Percentiles rank a stretch among this genome's conserved stretches.
Evolutionary conservation across 2,888 invertebrate genomes (phyloP).

Genomic region (Pogonocherus hispidulus): DNA sequence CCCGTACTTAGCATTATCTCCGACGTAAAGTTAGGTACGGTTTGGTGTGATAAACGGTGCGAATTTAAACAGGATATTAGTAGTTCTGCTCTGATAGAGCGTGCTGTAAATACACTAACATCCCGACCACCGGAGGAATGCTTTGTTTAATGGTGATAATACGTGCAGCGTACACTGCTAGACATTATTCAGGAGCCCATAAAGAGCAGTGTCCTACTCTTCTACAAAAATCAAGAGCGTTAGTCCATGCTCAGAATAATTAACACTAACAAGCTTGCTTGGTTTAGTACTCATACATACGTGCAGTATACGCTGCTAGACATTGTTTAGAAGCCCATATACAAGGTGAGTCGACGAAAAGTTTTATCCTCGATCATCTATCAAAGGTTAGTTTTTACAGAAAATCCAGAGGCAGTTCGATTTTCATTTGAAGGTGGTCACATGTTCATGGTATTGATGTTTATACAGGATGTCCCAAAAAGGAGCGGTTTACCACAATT

Average conservation of each 20-base stretch:
- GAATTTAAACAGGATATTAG: slow-evolving; percentile 34
- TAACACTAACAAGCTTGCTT: no score
- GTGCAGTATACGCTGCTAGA: not conserved
- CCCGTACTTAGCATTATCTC: slow-evolving; percentile 1
- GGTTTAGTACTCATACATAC: slow-evolving; percentile 5
- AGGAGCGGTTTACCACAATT: no score
- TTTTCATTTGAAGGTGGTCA: no score
- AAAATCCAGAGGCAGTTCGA: no score
- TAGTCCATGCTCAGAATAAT: no score
- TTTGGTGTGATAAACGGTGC: slow-evolving; percentile 25
- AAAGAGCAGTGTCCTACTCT: no score
- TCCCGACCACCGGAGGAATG: slow-evolving; percentile 23
- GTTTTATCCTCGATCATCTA: no score
- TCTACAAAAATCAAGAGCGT: no score
- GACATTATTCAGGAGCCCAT: not conserved
- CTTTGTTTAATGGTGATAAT: slow-evolving; percentile 15
- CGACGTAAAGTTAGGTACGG: slow-evolving; percentile 7
- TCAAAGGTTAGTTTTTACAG: no score
- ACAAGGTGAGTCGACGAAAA: no score
- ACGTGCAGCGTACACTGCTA: not conserved
- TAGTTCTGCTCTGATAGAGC: slow-evolving; percentile 32
- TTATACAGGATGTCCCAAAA: no score
- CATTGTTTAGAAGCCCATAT: not conserved
- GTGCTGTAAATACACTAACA: slow-evolving; percentile 27
- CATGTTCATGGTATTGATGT: no score